A percentile compares a stretch with the other conserved stretches of the same genome.
Evolutionary conservation across 2,113 vertebrate species (phyloP).

Genomic region (Numida meleagris): DNA sequence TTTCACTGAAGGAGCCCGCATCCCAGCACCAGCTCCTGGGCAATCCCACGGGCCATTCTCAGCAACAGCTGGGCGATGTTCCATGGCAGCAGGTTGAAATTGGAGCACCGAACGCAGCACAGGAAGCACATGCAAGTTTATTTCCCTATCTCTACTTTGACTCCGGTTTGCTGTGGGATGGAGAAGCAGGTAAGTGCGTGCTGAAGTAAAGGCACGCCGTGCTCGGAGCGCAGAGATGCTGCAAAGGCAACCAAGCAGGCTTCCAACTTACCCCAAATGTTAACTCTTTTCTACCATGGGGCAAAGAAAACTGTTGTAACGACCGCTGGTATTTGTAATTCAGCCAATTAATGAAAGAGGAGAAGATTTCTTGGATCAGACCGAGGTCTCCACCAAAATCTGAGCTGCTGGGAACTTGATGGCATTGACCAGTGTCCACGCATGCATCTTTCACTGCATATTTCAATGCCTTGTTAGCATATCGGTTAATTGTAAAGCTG

Average conservation of each 20-base stretch:
- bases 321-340: neutral
- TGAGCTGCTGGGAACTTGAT: neutral
- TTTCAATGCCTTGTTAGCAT: neutral
- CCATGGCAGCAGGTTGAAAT: neutral
- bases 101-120: neutral
- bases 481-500: neutral
- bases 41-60: neutral
- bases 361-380: neutral
- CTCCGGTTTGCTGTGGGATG: neutral
- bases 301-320: neutral
- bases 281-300: neutral
- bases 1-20: neutral
- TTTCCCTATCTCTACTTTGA: too few relatives aligned
- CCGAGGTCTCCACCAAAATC: neutral
- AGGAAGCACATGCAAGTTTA: neutral
- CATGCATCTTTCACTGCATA: accelerated
- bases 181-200: neutral
- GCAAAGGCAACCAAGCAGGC: neutral
- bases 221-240: neutral
- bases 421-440: neutral
- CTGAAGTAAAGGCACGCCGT: neutral
- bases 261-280: neutral
- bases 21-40: neutral
- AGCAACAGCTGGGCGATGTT: neutral
- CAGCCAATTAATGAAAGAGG: neutral